These are phyloP conservation scores for Lasioglossum oenotherae DNA, from an alignment of 2,888 invertebrate species.

Conservation along the genomic window DNA sequence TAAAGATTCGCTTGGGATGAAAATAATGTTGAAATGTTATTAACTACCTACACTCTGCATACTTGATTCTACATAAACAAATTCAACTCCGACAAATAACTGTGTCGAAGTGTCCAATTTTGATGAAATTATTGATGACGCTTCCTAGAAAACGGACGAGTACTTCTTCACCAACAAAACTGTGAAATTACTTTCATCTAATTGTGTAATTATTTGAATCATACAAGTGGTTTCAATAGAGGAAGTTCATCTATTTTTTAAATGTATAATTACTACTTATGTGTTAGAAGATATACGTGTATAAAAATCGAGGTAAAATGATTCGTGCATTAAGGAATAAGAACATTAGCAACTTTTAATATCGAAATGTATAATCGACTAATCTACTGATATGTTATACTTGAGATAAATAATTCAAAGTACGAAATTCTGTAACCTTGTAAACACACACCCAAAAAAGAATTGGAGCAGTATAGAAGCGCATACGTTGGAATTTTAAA, in stretches of 20 bases:
- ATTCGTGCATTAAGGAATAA: neutral
- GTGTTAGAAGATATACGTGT: neutral
- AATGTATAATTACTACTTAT: neutral
- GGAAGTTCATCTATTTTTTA: neutral
- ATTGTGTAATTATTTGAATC: neutral
- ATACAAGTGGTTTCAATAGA: neutral
- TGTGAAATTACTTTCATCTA: neutral
- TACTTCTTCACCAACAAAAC: neutral
- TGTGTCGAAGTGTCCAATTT: neutral
- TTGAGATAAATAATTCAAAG: neutral
- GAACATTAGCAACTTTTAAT: neutral
- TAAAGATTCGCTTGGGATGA: neutral
- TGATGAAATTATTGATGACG: neutral
- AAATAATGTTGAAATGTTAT: slow-evolving; percentile 1
- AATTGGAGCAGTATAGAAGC: neutral
- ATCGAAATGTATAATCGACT: neutral
- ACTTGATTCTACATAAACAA: neutral
- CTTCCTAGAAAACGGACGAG: neutral
- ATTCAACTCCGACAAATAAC: neutral
- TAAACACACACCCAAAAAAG: neutral
- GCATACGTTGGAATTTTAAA: neutral
- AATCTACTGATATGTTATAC: neutral
- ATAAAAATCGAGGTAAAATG: neutral
- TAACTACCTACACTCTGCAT: neutral
- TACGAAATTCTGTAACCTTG: neutral